Conservation (phyloP, 2,113 vertebrate genomes). For the Microtus ochrogaster region DNA sequence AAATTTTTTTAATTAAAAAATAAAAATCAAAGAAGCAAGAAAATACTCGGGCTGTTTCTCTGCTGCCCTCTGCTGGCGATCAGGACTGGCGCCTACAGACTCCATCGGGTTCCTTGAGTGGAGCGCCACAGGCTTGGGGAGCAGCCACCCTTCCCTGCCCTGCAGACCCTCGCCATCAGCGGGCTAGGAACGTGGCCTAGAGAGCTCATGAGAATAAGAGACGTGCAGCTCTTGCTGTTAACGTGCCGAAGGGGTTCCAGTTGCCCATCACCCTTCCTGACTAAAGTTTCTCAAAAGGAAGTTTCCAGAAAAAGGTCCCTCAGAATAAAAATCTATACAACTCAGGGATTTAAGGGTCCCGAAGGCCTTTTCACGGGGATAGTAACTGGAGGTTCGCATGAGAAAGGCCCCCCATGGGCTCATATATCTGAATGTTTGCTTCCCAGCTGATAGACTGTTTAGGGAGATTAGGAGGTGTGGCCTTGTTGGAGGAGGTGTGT, state of each 20-base stretch:
- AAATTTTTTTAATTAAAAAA: neutral
- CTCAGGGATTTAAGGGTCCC: neutral
- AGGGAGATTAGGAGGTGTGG: neutral
- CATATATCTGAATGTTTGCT: neutral
- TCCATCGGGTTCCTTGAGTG: neutral
- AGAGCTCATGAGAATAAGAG: neutral
- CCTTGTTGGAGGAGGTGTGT: neutral
- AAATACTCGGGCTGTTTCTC: neutral
- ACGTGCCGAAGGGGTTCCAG: accelerated
- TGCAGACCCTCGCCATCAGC: neutral
- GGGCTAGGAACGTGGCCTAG: accelerated
- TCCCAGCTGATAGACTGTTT: neutral
- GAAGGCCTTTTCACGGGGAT: neutral
- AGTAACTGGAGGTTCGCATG: neutral
- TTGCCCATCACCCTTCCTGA: neutral
- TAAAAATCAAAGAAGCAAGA: neutral
- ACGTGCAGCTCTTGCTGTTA: neutral
- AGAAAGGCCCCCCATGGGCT: neutral
- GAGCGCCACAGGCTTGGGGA: neutral
- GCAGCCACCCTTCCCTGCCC: neutral
- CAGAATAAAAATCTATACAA: neutral
- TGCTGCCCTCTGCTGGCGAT: conserved; percentile 60
- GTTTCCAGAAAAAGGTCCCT: neutral
- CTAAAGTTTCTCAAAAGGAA: neutral
- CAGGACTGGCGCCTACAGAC: neutral